phyloP scores from a whole-genome alignment of 2,888 invertebrate species.

The Portevinia maculata region DNA sequence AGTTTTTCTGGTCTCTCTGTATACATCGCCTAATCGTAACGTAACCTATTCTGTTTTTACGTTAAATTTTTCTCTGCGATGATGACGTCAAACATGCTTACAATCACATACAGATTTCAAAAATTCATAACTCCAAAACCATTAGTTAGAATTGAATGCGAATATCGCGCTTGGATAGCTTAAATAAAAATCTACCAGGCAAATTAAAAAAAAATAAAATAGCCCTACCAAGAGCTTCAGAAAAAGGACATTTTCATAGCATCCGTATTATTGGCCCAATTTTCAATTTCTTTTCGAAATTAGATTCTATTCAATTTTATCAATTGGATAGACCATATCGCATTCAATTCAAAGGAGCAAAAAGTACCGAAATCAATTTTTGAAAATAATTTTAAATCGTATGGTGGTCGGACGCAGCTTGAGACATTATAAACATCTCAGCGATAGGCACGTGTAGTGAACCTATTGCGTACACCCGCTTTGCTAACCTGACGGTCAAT shows the following conservation, averaged over 20 bases:
- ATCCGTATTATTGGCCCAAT: neutral
- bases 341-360: conserved; percentile 34
- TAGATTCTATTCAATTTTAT: conserved; percentile 41
- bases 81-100: conserved; percentile 3
- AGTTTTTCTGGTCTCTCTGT: neutral
- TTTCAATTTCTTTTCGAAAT: conserved; percentile 55
- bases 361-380: conserved; percentile 78
- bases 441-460: conserved; percentile 54
- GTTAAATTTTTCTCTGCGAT: neutral
- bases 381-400: conserved; percentile 80
- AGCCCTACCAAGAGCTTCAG: neutral
- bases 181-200: neutral
- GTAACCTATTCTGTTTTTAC: neutral
- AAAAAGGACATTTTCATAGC: conserved; percentile 47
- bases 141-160: neutral
- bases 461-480: conserved; percentile 22
- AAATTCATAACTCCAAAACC: conserved; percentile 3
- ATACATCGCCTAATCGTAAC: too few species aligned
- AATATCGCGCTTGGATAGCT: neutral
- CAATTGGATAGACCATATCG: neutral
- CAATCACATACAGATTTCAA: conserved; percentile 10
- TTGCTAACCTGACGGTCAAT: conserved; percentile 6
- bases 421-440: conserved; percentile 4
- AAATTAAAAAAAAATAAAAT: neutral
- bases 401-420: conserved; percentile 8